phyloP scores from a whole-genome alignment of 30 jellyfish, hydroid and myxozoan species.

The Chrysaora quinquecirrha region DNA sequence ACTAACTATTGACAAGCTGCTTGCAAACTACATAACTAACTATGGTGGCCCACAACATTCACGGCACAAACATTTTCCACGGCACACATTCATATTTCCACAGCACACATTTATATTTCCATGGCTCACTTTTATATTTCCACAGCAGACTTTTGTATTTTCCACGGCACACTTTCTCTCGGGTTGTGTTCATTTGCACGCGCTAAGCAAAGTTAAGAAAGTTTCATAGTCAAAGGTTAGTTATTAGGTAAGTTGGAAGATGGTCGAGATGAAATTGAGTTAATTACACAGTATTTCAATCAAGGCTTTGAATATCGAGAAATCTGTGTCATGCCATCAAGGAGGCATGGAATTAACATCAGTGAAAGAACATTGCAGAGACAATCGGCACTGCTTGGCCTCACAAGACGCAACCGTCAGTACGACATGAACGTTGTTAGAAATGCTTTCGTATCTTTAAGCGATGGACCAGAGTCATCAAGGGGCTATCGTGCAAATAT shows the following conservation, averaged over 20 bases:
- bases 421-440: not conserved
- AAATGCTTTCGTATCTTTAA: not conserved
- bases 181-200: too few relatives aligned
- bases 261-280: not conserved
- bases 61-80: conserved; percentile 2
- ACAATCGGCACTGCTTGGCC: not conserved
- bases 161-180: not conserved
- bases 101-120: not conserved
- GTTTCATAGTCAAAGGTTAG: too few relatives aligned
- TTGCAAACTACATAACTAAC: too few relatives aligned
- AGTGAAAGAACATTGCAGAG: not conserved
- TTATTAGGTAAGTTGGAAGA: not conserved
- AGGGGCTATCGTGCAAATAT: not conserved
- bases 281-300: not conserved
- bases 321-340: not conserved
- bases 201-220: too few relatives aligned
- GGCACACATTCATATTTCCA: not conserved
- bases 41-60: not conserved
- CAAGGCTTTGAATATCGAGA: not conserved
- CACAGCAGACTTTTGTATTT: not conserved
- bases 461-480: not conserved
- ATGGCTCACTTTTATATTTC: not conserved
- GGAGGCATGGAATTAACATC: not conserved
- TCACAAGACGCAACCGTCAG: not conserved
- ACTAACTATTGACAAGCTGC: too few relatives aligned